Evolutionary conservation across 2,888 invertebrate genomes (phyloP).

Genomic region (Kryphioiulus occultus): DNA sequence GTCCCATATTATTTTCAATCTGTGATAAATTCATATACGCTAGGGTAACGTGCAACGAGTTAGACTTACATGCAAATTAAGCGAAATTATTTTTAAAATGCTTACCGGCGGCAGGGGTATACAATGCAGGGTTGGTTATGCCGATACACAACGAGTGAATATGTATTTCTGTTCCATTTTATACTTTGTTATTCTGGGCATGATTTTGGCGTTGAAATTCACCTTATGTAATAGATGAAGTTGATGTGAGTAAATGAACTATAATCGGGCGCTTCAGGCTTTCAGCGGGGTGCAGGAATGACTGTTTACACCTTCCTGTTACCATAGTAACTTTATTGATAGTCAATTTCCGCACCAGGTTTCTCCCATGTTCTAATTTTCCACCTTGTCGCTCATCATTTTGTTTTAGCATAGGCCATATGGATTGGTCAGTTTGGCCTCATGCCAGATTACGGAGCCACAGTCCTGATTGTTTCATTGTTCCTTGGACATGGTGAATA

Average conservation of each 20-base stretch:
- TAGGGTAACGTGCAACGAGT: no score
- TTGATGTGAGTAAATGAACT: constrained; percentile 4
- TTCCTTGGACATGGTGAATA: not conserved
- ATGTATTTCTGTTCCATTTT: not conserved
- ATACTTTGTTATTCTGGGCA: not conserved
- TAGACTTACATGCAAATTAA: not conserved
- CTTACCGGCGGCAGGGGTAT: not conserved
- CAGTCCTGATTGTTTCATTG: not conserved
- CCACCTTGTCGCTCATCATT: constrained; percentile 2
- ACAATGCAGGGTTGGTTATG: not conserved
- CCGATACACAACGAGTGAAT: not conserved
- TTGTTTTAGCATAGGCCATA: not conserved
- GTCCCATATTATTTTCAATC: no score
- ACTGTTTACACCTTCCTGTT: constrained; percentile 31
- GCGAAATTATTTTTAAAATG: not conserved
- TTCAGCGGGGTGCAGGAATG: not conserved
- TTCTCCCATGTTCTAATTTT: not conserved
- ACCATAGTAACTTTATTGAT: constrained; percentile 31
- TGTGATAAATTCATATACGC: no score
- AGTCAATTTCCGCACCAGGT: not conserved
- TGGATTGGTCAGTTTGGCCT: constrained; percentile 10
- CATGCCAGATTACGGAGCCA: not conserved
- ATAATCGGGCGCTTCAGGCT: not conserved
- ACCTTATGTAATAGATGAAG: not conserved
- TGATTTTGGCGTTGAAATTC: not conserved